Conservation (phyloP, 2,797 vertebrate species). For the Xerus rutilus region DNA sequence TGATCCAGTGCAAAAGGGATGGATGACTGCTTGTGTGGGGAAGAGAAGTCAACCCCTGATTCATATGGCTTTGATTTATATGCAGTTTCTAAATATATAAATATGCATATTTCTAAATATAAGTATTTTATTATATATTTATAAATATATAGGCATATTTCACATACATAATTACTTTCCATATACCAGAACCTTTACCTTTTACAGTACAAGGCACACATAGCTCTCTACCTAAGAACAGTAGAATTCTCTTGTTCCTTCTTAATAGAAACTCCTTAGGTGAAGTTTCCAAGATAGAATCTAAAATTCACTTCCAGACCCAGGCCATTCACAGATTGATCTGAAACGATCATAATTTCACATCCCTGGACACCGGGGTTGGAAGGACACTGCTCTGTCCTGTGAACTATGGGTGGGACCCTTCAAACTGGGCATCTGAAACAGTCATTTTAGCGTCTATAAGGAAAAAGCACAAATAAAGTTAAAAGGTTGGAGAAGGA, state of each 20-base stretch:
- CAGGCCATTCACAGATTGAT: not conserved
- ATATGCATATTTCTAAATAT: too few species aligned
- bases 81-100: not conserved
- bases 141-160: not conserved
- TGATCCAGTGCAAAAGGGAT: too few species aligned
- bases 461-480: not conserved
- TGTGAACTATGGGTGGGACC: fast-evolving
- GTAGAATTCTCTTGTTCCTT: not conserved
- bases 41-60: not conserved
- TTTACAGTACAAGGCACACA: not conserved
- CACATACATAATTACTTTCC: too few species aligned
- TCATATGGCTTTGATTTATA: not conserved
- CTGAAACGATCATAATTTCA: not conserved
- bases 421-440: too few species aligned
- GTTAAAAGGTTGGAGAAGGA: not conserved
- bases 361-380: not conserved
- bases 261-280: not conserved
- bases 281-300: not conserved
- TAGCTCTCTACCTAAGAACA: not conserved
- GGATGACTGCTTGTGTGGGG: not conserved
- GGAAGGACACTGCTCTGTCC: not conserved
- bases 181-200: not conserved
- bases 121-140: not conserved
- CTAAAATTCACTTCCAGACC: not conserved
- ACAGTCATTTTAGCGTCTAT: not conserved